phyloP scores from a whole-genome alignment of 2,797 vertebrate species.

The Gymnoscopelus braueri region DNA sequence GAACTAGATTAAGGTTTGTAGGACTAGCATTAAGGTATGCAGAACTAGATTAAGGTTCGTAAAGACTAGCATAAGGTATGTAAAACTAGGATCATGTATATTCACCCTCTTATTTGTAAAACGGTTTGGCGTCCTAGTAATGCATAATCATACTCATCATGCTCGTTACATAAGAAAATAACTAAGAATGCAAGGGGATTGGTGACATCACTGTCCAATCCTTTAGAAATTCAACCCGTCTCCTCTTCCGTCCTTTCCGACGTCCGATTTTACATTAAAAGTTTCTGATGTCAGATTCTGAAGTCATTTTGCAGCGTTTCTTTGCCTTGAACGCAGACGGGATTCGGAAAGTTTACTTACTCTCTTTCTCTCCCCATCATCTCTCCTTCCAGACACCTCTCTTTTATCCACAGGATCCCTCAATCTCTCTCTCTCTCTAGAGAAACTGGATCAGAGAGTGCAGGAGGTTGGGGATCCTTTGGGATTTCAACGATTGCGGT shows the following conservation, averaged over 20 bases:
- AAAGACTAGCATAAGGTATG: constrained; percentile 42
- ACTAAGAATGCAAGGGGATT: not conserved
- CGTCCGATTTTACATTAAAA: not conserved
- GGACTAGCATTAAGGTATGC: no score
- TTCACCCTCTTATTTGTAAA: not conserved
- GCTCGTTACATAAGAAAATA: constrained; percentile 3
- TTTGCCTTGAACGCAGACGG: not conserved
- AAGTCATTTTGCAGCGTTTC: not conserved
- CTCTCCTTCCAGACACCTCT: not conserved
- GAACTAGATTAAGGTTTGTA: no score
- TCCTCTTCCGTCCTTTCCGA: constrained; percentile 1
- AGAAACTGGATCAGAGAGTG: no score
- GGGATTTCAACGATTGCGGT: no score
- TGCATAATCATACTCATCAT: constrained; percentile 19
- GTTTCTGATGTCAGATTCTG: not conserved
- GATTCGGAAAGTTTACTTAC: not conserved
- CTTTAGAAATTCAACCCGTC: not conserved
- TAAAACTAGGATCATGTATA: not conserved
- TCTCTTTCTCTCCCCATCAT: no score
- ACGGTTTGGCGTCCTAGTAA: constrained; percentile 41
- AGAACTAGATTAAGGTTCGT: constrained; percentile 47
- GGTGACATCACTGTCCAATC: constrained; percentile 1
- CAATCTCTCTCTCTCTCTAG: not conserved
- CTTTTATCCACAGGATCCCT: not conserved
- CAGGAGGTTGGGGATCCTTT: no score